Conservation (phyloP, 2,888 invertebrate genomes). For the Caenorhabditis macrosperma region DNA sequence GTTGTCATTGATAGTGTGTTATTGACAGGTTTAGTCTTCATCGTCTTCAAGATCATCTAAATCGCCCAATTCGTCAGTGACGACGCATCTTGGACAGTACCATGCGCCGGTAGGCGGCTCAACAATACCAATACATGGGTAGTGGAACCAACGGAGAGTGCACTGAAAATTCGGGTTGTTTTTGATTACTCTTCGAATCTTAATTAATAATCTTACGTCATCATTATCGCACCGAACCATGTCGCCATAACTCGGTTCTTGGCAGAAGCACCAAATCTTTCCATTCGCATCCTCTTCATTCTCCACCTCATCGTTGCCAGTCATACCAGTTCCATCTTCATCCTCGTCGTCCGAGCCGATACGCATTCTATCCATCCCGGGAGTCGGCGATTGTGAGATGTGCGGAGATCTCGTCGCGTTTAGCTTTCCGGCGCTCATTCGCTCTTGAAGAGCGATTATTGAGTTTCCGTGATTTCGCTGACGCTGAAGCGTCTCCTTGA, state of each 20-base stretch:
- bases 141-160: constrained; percentile 99
- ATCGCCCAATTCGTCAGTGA: neutral
- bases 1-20: no score
- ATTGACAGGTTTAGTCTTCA: no score
- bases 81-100: constrained; percentile 93
- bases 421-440: constrained; percentile 30
- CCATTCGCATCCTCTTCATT: constrained; percentile 63
- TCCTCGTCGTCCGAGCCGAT: constrained; percentile 19
- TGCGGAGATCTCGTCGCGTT: constrained; percentile 1
- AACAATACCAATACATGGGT: constrained; percentile 95
- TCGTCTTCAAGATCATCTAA: neutral
- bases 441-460: constrained; percentile 44
- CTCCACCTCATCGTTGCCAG: constrained; percentile 60
- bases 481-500: constrained; percentile 71
- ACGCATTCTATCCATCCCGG: neutral
- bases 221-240: constrained; percentile 99
- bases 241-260: constrained; percentile 73
- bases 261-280: neutral
- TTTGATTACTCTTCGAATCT: neutral
- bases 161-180: constrained; percentile 85
- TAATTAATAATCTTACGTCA: constrained; percentile 87
- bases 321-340: neutral
- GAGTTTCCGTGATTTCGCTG: constrained; percentile 61
- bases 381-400: constrained; percentile 6
- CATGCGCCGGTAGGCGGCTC: constrained; percentile 98